Evolutionary conservation across 2,888 invertebrate genomes (phyloP), one percentile per base, ranked within the genome.

Genomic region (Phyllotreta striolata): DNA sequence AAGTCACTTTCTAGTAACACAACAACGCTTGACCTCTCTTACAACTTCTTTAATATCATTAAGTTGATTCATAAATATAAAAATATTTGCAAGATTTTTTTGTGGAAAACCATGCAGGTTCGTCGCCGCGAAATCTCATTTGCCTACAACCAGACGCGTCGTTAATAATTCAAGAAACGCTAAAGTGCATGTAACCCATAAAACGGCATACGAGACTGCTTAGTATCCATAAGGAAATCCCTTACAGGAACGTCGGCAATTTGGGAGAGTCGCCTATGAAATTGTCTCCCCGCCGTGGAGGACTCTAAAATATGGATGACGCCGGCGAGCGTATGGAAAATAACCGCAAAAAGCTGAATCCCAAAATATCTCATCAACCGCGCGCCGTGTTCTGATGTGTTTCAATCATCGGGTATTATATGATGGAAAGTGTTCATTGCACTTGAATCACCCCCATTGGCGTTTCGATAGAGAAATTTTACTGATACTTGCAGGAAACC

Each of bases 341-440:
- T 77, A 24, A 3, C 74, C 77, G 74, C 76, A 77, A 78, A 79
- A 78, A 72, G 76, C 76, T 73, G 77, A 79, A 79, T 78, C 79
- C 74, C 71, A 75, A 74, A 24, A 76, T 77, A 78, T 78, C 78
- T 79, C 78, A 78, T 78, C 78, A 78, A 66, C 24, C 24, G 67
- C 70, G 70, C 72, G 66, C 70, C 65, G 67, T 69, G 70, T 66
- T 66, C 73, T 77, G 75, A 76, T 76, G 76, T 72, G 72, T 76
- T 78, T 76, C 77, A 78, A 77, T 78, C 77, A 78, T 77, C 76
- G 76, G 24, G 74, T 76, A 77, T 76, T 75, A 75, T 76, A 59
- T 66, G 54, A 47, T 64, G 66, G 69, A 58, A 57, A 51, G 54
- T 47, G 43, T 59, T 41, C 56, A 55, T 52, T 54, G 60, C 60